These are phyloP conservation scores for Bembecia ichneumoniformis DNA, from an alignment of 2,888 invertebrate species.

Conservation along the genomic window DNA sequence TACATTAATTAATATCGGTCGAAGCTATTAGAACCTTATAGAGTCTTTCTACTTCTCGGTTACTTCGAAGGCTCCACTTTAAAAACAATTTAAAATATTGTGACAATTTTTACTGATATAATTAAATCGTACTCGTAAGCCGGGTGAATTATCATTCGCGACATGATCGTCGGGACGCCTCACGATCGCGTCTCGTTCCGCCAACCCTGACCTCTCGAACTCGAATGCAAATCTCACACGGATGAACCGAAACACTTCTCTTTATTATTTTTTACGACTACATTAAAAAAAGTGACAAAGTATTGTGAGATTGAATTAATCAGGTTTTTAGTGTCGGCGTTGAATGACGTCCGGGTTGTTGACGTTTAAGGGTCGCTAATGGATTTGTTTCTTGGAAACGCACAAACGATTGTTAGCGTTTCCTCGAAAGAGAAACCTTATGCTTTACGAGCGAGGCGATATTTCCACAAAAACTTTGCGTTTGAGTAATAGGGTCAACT, in stretches of 20 bases:
- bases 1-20: neutral
- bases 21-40: neutral
- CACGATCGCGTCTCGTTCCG: conserved; percentile 38
- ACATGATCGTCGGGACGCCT: conserved; percentile 41
- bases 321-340: neutral
- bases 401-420: neutral
- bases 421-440: conserved; percentile 1
- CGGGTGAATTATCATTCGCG: conserved; percentile 50
- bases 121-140: conserved; percentile 22
- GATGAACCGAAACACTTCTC: conserved; percentile 12
- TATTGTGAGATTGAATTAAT: too few relatives aligned
- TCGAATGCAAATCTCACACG: conserved; percentile 47
- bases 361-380: neutral
- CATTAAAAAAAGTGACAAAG: too few relatives aligned
- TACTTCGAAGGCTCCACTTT: neutral
- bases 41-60: neutral
- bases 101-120: too few relatives aligned
- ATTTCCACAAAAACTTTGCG: neutral
- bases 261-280: neutral
- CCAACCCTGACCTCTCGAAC: conserved; percentile 66
- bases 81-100: too few relatives aligned
- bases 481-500: too few relatives aligned
- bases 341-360: conserved; percentile 1
- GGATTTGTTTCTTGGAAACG: neutral
- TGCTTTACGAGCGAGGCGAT: neutral